phyloP scores from a whole-genome alignment of 2,113 vertebrate species.

The Macquaria ambigua region DNA sequence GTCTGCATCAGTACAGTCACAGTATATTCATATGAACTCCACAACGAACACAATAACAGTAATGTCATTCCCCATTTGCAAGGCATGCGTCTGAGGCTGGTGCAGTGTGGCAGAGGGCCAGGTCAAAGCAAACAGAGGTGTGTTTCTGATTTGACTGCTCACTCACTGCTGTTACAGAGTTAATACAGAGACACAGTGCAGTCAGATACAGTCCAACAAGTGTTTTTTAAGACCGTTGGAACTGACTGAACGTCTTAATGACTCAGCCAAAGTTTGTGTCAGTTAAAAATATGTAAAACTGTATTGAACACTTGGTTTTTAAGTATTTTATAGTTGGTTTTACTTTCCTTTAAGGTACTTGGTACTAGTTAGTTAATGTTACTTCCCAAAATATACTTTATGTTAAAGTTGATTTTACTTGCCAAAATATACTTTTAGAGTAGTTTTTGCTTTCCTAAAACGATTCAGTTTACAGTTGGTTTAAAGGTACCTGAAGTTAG shows the following conservation, averaged over 20 bases:
- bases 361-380: background rate
- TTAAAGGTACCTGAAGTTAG: background rate
- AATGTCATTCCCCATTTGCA: slow-evolving; percentile 71
- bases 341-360: background rate
- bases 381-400: background rate
- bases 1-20: slow-evolving; percentile 8
- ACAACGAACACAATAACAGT: slow-evolving; percentile 31
- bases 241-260: background rate
- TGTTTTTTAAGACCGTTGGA: background rate
- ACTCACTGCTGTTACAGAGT: slow-evolving; percentile 30
- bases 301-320: background rate
- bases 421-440: background rate
- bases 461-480: background rate
- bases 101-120: slow-evolving; percentile 52
- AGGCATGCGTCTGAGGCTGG: slow-evolving; percentile 60
- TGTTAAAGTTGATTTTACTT: background rate
- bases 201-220: background rate
- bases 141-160: slow-evolving; percentile 71
- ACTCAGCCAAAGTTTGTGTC: background rate
- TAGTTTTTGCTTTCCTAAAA: background rate
- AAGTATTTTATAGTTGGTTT: background rate
- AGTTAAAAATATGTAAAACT: background rate
- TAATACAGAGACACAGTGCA: background rate
- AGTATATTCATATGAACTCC: slow-evolving; percentile 45
- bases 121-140: slow-evolving; percentile 83